Evolutionary conservation across 2,888 invertebrate genomes (phyloP), one percentile per base, ranked within the genome.

Genomic region (Agrochola lota): DNA sequence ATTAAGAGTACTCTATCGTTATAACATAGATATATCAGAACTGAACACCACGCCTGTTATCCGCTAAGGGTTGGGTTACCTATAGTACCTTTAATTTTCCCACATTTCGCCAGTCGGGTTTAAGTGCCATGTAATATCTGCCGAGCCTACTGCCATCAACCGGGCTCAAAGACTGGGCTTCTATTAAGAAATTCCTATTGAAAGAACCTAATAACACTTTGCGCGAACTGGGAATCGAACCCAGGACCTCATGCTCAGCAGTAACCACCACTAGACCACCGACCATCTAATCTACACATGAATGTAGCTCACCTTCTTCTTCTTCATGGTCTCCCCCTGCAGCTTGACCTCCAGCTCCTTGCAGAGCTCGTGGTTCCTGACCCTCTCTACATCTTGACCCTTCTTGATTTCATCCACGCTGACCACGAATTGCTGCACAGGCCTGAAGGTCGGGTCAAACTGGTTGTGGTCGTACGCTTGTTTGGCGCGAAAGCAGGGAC

Each of bases 401-500:
- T 93, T 93, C 87, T 94, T 93, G 60, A 91, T 90, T 86, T 96
- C 96, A n/a, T 96, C 95, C 3, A 96, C 91, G 73, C 92, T 95
- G 74, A 95, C 92, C 66, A 96, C 93, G 83, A 93, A 94, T 71
- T 94, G 95, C 81, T 92, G 93, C 71, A 91, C 90, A 64, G 92
- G 90, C 80, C 94, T 93, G 90, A 93, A 93, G 77, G 92, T 89
- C 6, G 96, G 95, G 85, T 96, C 96, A 91, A 97, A 97, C 93
- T 97, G 97, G 91, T 97, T 97, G 92, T 97, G 97, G 91, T 97
- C 96, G 91, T 92, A 97, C 57, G 96, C 89, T 88, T 93, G 95
- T 89, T 95, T 95, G 69, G 95, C 94, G 30, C 95, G 93, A 93
- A 97, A 97, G 94, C 97, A 97, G 40, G 97, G 95, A 88, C 97